Conservation (phyloP, 2,113 vertebrate genomes). For the Anseranas semipalmata region DNA sequence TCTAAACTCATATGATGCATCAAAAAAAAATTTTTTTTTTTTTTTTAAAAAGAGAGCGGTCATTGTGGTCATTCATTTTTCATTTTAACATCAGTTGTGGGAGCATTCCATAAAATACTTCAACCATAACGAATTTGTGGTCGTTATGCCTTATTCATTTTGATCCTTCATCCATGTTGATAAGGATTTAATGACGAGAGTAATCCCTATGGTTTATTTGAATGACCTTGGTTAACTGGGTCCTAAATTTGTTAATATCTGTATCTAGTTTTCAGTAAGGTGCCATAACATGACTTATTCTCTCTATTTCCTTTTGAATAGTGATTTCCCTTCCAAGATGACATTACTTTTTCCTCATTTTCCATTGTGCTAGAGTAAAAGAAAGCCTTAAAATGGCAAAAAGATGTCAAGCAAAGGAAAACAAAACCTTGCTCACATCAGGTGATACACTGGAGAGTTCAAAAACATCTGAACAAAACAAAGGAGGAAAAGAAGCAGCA, state of each 20-base stretch:
- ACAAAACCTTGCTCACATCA: neutral
- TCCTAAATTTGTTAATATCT: neutral
- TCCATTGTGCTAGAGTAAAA: neutral
- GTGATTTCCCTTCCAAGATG: neutral
- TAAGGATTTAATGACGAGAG: slow-evolving; percentile 7
- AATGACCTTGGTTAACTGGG: neutral
- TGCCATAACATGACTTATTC: neutral
- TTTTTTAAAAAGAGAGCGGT: neutral
- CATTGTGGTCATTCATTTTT: neutral
- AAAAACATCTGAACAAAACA: neutral
- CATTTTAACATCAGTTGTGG: neutral
- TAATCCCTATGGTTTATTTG: neutral
- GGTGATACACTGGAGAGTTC: neutral
- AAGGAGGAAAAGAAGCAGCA: neutral
- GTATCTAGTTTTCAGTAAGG: neutral
- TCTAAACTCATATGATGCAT: neutral
- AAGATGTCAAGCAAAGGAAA: neutral
- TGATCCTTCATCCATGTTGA: slow-evolving; percentile 25
- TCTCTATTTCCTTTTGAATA: neutral
- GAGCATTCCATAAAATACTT: neutral
- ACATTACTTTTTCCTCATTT: neutral
- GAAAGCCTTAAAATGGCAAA: neutral
- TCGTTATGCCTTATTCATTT: slow-evolving; percentile 11
- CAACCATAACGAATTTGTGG: neutral
- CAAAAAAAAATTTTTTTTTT: neutral